These are phyloP conservation scores for Euzophera pinguis DNA, from an alignment of 2,888 invertebrate genomes.

Conservation along the genomic window DNA sequence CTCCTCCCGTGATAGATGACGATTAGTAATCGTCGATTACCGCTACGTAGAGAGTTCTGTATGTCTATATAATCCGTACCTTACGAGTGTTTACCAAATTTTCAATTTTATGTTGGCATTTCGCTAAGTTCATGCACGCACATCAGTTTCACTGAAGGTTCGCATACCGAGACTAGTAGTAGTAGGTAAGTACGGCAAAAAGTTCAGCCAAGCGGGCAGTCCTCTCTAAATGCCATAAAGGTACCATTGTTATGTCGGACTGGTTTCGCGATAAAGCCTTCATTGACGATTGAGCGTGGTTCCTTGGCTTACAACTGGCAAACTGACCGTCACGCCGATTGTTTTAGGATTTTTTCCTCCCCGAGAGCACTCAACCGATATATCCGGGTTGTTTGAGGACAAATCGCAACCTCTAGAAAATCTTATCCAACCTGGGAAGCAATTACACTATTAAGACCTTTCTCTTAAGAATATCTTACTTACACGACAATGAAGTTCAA, in stretches of 20 bases:
- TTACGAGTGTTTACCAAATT: no score
- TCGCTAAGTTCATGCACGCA: not conserved
- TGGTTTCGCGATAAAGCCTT: constrained; percentile 52
- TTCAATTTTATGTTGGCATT: not conserved
- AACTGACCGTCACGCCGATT: constrained; percentile 40
- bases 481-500: constrained; percentile 48
- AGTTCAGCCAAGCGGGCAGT: constrained; percentile 12
- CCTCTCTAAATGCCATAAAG: constrained; percentile 37
- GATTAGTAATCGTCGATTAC: no score
- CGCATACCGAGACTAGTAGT: not conserved
- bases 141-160: not conserved
- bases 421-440: constrained; percentile 6
- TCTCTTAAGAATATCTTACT: constrained; percentile 39
- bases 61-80: no score
- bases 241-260: constrained; percentile 52
- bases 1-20: no score
- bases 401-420: constrained; percentile 6
- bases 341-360: constrained; percentile 32
- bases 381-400: constrained; percentile 38
- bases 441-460: constrained; percentile 31
- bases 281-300: constrained; percentile 46
- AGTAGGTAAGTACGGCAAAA: constrained; percentile 6
- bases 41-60: no score
- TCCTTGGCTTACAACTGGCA: constrained; percentile 32
- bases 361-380: constrained; percentile 35